Conservation (phyloP, 1,140 invertebrate genomes). For the Plodia interpunctella region DNA sequence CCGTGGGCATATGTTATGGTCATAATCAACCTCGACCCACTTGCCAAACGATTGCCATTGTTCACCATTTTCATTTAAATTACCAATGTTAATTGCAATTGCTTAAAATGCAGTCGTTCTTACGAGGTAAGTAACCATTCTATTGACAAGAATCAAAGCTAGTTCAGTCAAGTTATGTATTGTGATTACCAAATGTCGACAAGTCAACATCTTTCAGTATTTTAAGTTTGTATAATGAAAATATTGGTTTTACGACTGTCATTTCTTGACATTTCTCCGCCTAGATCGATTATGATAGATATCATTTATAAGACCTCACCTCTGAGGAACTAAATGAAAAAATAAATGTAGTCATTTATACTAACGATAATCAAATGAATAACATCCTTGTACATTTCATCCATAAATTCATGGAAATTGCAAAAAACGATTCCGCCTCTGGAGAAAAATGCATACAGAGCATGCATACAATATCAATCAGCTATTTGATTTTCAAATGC, state of each 20-base stretch:
- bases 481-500: slow-evolving; percentile 19
- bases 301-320: too few relatives aligned
- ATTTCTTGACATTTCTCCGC: too few relatives aligned
- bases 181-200: too few relatives aligned
- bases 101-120: slow-evolving; percentile 8
- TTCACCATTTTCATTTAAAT: background rate
- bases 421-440: slow-evolving; percentile 17
- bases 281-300: too few relatives aligned
- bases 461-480: slow-evolving; percentile 13
- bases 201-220: too few relatives aligned
- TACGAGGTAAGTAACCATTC: background rate
- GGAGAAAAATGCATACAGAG: slow-evolving; percentile 15
- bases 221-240: too few relatives aligned
- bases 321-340: background rate
- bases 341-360: background rate
- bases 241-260: too few relatives aligned
- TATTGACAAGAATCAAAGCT: too few relatives aligned
- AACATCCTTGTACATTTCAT: slow-evolving; percentile 16
- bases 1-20: slow-evolving; percentile 15
- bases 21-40: slow-evolving; percentile 18
- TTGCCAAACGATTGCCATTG: slow-evolving; percentile 12
- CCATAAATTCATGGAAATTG: slow-evolving; percentile 16
- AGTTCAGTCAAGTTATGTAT: too few relatives aligned
- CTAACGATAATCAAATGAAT: background rate
- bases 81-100: background rate